phyloP scores from a whole-genome alignment of 1,140 invertebrate genomes.

The Neodiprion virginianus region DNA sequence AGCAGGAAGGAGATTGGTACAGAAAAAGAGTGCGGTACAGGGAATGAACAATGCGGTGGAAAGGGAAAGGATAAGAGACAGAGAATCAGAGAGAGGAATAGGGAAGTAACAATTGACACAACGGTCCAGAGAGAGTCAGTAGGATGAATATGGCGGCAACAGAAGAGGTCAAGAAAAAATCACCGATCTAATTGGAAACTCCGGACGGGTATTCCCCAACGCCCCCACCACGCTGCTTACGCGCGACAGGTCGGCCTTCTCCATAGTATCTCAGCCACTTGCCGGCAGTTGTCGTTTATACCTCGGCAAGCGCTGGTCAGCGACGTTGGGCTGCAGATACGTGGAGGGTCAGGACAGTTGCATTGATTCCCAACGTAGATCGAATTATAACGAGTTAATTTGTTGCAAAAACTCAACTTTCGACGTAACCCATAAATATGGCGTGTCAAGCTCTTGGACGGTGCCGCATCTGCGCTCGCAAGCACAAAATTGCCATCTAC shows the following conservation, averaged over 20 bases:
- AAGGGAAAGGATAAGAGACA: no score
- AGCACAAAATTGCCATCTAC: constrained; percentile 20
- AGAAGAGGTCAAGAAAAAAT: neutral
- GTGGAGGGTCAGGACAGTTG: neutral
- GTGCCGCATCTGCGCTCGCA: constrained; percentile 20
- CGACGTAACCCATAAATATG: neutral
- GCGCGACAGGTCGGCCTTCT: neutral
- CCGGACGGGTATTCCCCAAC: constrained; percentile 24
- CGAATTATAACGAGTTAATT: no score
- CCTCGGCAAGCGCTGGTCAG: neutral
- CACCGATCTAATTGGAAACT: constrained; percentile 14
- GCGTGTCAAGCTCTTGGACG: constrained; percentile 21
- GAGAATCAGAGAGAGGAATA: no score
- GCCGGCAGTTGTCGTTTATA: neutral
- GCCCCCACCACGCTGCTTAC: neutral
- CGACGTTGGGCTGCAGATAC: neutral
- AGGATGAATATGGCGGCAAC: no score
- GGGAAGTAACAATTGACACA: no score
- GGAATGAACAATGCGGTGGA: neutral
- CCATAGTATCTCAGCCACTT: neutral
- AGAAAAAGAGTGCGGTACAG: neutral
- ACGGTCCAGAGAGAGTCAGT: no score
- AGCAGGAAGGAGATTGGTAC: neutral
- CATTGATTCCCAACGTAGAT: neutral
- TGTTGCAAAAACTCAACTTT: no score